Evolutionary conservation across 2,113 vertebrate genomes (phyloP), one percentile per base, ranked within the genome.

Genomic region (Leucosticte australis): DNA sequence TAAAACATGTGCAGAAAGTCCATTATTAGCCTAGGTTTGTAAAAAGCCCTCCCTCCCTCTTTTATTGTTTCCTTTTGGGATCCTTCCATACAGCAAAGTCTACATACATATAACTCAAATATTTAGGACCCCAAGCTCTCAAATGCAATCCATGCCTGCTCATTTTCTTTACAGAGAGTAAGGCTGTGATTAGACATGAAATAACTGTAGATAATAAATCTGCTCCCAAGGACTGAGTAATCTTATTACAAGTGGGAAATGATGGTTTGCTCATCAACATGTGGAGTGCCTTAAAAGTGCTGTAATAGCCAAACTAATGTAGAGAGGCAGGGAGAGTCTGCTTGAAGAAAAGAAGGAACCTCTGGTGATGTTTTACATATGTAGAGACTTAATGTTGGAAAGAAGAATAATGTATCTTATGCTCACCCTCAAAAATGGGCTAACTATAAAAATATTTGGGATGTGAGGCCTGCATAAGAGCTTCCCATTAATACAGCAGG

Each of bases 221-320:
- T 90, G 47, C 26, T 96, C 15, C 60, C 64, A 86, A 88, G 42
- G 31, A 91, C 60, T 93, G 82, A 96, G 59, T 93, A 91, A 93
- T 95, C 88, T 83, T 49, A 90, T 93, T 94, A 81, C 79, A 92
- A 94, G 88, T 88, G 90, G 85, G 90, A 96, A 94, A 96, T 83
- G 53, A 81, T 1, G 15, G 64, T 81, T 90, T 93, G 81, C 84
- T 92, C 90, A 57, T 94, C 93, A 81, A 92, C 93, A 95, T 95
- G 63, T 90, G 92, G 85, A 93, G 64, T 78, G 62, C 31, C 75
- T 92, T 96, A 90, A 60, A 93, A 78, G 15, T 83, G 23, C 21
- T 88, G 71, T 63, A 94, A 74, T 44, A 64, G 71, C 73, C 88
- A 94, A 83, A 82, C 33, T 68, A 55, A 76, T 49, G 44, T 69